Evolutionary conservation across 2,113 vertebrate genomes (phyloP), one percentile per base, ranked within the genome.

Genomic region (Malurus melanocephalus): DNA sequence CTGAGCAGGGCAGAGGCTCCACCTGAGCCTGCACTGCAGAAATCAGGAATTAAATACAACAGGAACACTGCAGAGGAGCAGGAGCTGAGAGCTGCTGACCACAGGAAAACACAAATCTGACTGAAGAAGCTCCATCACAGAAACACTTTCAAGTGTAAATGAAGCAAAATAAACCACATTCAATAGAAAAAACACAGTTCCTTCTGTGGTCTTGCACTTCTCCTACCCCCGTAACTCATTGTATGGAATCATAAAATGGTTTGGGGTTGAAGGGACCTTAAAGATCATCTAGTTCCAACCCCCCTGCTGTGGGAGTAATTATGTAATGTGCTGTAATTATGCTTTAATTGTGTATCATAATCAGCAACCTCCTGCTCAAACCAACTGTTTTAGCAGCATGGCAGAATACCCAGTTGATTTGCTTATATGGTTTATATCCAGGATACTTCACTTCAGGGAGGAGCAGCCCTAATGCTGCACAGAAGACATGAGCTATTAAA

Each of bases 111-210:
- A 45, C 53, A 60, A 45, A 38, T 38, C 45, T 8, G 32, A 4
- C 71, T 19, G 53, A 16, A 55, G 40, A 19, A 48, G 28, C 53
- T 81, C 56, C n/a, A 40, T 13, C 45, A 67, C 45, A 43, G 45
- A 84, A 23, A 0, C 16, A 6, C 48, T 65, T 73, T 1, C 1
- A 7, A 26, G 51, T 3, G 1, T 3, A 51, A 83, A 30, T n/a
- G 4, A 35, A 51, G 57, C 60, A 35, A 67, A 78, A 40, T 11
- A 38, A 88, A 42, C 23, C 23, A 3, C 0, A 1, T 13, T 62
- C 49, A 26, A 2, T 0, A 49, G 60, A 23, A 66, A 51, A 40
- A 27, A 17, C 40, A 2, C 0, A 0, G 43, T 6, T 33, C 65
- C 35, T 35, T 24, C 40, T 16, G 6, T 2, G 14, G 23, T 32